A percentile compares a stretch with the other conserved stretches of the same genome.
Evolutionary conservation across 2,113 vertebrate species (phyloP).

Genomic region (Hoplias malabaricus): DNA sequence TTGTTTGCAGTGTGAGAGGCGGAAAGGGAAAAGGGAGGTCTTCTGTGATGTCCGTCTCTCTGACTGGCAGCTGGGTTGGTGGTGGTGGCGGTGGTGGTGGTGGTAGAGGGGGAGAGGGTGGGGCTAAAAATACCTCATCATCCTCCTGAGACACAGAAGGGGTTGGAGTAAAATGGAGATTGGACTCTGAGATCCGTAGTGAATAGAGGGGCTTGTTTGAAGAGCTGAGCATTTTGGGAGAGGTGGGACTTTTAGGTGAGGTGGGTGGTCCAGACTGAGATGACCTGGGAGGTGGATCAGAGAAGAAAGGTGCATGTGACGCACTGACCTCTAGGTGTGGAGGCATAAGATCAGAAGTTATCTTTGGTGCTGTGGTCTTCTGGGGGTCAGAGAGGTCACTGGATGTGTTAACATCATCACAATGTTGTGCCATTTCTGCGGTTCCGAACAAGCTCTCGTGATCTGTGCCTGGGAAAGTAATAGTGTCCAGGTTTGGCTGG

Average conservation of each 20-base stretch:
- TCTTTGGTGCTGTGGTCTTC: conserved; percentile 47
- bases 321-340: conserved; percentile 13
- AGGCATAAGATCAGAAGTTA: conserved; percentile 46
- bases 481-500: conserved; percentile 60
- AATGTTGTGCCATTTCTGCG: conserved; percentile 22
- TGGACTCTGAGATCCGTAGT: conserved; percentile 81
- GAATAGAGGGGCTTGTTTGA: conserved; percentile 58
- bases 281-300: not conserved
- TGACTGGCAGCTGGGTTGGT: conserved; percentile 34
- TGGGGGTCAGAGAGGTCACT: conserved; percentile 60
- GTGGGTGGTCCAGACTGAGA: conserved; percentile 26
- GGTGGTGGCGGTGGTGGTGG: conserved; percentile 46
- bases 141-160: conserved; percentile 58
- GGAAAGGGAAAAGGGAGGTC: conserved; percentile 66
- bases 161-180: conserved; percentile 55
- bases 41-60: conserved; percentile 61
- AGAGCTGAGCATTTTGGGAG: conserved; percentile 52
- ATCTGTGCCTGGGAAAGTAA: conserved; percentile 59
- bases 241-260: conserved; percentile 61
- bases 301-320: not conserved
- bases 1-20: not conserved
- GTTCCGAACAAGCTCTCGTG: not conserved
- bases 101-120: conserved; percentile 46
- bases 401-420: conserved; percentile 41
- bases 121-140: conserved; percentile 81